Base-by-base conservation (phyloP, 2,113 vertebrate genomes). In the Brienomyrus longianalis region DNA sequence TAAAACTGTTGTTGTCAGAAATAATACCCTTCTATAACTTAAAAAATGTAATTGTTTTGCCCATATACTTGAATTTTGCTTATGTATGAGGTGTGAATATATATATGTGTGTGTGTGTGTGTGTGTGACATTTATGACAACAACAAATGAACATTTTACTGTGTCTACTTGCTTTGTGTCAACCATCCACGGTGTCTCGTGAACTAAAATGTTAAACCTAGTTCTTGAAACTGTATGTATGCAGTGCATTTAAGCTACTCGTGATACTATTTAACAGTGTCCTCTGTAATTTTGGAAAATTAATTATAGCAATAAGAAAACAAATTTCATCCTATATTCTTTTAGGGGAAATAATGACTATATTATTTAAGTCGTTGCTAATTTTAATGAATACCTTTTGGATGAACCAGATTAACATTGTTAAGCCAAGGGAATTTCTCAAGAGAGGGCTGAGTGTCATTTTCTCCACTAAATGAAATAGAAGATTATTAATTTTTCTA, bases 401-500 rank as follows among this genome's bases (percentile, higher is more conserved):
- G 50, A 89, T 89, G 80, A 89, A 89, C 77, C 89, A 89, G 77
- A 89, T 84, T 89, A 62, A 59, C 89, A 89, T 23, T 59, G 89
- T 84, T 54, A 85, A 52, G 9, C 35, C 80, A 85, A 62, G 23
- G 35, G 35, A 89, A 89, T 85, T 89, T 89, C 80, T 83, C 50
- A 51, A 23, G 80, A 85, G 89, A 35, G 51, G 54, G 35, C n/a
- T 83, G 80, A 85, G 85, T 83, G 89, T 89, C 51, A 89, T 84
- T 83, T 83, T 62, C 50, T n/a, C 19, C 48, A 74, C 66, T 83
- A 85, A 85, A 85, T 15, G 66, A 89, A 85, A 89, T 47, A 85
- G 52, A 85, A 89, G 52, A 84, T 89, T 89, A 89, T 89, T 89
- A 89, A 89, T 89, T 89, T 89, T 70, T 87, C 45, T 88, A 88